Percentiles rank a stretch among this genome's conserved stretches.
phyloP scores from a whole-genome alignment of 1,140 invertebrate genomes.

The Nephila pilipes region DNA sequence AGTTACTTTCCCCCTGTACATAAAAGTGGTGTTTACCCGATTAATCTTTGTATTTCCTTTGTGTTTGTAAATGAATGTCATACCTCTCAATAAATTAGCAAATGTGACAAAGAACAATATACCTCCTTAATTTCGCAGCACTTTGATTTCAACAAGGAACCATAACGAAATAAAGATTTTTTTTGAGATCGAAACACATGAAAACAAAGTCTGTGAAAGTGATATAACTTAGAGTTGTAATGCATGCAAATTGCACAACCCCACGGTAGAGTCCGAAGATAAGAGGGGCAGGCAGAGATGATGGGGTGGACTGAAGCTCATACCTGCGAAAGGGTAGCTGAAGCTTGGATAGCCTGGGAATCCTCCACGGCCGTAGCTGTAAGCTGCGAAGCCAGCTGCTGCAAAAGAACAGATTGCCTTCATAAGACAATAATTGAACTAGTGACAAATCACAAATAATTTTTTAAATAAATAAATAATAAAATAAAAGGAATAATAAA shows the following conservation, averaged over 20 bases:
- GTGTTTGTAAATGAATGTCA: no score
- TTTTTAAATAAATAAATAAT: neutral
- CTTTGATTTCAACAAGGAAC: neutral
- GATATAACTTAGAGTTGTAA: constrained; percentile 76
- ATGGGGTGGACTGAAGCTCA: constrained; percentile 86
- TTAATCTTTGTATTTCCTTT: no score
- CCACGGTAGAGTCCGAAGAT: constrained; percentile 85
- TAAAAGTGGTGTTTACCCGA: no score
- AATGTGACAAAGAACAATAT: no score
- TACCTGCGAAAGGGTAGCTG: constrained; percentile 98
- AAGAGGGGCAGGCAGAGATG: constrained; percentile 83
- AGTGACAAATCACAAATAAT: no score
- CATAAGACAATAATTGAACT: no score
- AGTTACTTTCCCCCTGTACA: no score
- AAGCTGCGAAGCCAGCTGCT: constrained; percentile 92
- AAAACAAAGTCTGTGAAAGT: neutral
- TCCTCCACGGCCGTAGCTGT: constrained; percentile 94
- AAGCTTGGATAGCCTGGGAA: constrained; percentile 98
- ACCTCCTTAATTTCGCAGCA: neutral
- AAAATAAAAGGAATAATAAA: no score
- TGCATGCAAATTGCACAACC: constrained; percentile 80
- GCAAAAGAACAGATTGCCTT: neutral
- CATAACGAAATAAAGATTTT: neutral
- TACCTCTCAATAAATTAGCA: no score
- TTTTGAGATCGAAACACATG: no score